Base-by-base conservation (phyloP, 1,140 invertebrate species). In the Lasaia peninsularis region DNA sequence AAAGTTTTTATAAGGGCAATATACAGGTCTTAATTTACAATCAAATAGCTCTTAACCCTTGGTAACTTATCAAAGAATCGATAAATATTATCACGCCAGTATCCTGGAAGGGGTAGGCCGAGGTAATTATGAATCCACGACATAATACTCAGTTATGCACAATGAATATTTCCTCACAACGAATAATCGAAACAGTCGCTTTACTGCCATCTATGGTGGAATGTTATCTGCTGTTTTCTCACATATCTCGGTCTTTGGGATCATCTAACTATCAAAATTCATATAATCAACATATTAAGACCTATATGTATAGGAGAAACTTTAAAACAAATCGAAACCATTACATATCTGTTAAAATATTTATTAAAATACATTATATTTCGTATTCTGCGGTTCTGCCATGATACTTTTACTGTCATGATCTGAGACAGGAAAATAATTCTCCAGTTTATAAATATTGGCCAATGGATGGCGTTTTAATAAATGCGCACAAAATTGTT, bases 281-380 rank as follows among this genome's bases (percentile, higher is more conserved):
- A 37, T 40, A 16, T 55, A 55, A 40, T 11, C 24, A 32, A 28
- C 35, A 55, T 55, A 35, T 24, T 35, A 44, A 28, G 20, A 40
- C 40, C 35, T 55, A 37, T 55, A 28, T 55, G 34, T 20, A n/a
- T 10, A 31, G 35, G 20, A 18, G 40, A 20, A 44, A 21, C 20
- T 44, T 7, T 16, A 24, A 40, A 37, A 55, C 35, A 55, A 55
- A 55, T 55, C 18, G 53, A 55, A 55, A 55, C 28, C 35, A 31
- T 40, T 44, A 55, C 53, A 55, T 55, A 55, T 55, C 53, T 44
- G 53, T 55, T 55, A 55, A 52, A 55, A 44, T 55, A 37, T 31
- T 40, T 44, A 20, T 20, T 18, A 5, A 44, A 44, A 44, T 20
- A 44, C 40, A 44, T 10, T 44, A 18, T 44, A 20, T 4, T 44